These are phyloP conservation scores for Pangasius larnaudii DNA, from an alignment of 2,797 vertebrate genomes.

Conservation along the genomic window DNA sequence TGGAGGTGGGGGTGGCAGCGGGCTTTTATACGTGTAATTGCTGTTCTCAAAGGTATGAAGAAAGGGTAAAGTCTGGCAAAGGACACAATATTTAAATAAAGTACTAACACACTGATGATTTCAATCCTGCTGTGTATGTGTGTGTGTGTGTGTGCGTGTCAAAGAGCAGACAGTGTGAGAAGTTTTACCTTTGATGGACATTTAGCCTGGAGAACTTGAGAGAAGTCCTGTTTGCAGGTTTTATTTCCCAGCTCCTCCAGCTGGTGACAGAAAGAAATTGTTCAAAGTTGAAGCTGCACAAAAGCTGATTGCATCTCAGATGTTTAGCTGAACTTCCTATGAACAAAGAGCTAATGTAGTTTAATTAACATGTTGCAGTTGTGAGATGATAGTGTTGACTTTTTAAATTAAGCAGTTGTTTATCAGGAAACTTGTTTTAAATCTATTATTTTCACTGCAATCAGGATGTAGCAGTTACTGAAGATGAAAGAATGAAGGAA, in stretches of 20 bases:
- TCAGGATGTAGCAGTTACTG: too few relatives aligned
- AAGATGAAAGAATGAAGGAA: not conserved
- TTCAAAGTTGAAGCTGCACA: not conserved
- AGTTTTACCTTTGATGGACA: slow-evolving; percentile 84
- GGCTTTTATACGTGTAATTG: slow-evolving; percentile 72
- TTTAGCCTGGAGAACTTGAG: slow-evolving; percentile 58
- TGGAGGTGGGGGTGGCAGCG: slow-evolving; percentile 68
- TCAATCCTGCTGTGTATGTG: not conserved
- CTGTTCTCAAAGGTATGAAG: slow-evolving; percentile 84
- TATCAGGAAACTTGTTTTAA: too few relatives aligned
- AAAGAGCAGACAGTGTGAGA: not conserved
- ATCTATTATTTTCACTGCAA: too few relatives aligned
- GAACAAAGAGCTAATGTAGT: too few relatives aligned
- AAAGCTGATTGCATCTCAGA: not conserved
- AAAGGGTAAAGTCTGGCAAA: slow-evolving; percentile 73
- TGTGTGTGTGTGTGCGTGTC: slow-evolving; percentile 32
- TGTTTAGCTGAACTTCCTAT: too few relatives aligned
- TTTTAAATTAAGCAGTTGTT: too few relatives aligned
- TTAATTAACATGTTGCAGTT: too few relatives aligned
- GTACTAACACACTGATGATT: not conserved
- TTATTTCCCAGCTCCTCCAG: slow-evolving; percentile 85
- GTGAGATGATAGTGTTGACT: too few relatives aligned
- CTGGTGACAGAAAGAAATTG: slow-evolving; percentile 61
- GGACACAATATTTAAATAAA: slow-evolving; percentile 42
- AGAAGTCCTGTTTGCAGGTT: slow-evolving; percentile 70